phyloP scores from a whole-genome alignment of 2,113 vertebrate species.

The Cygnus atratus region DNA sequence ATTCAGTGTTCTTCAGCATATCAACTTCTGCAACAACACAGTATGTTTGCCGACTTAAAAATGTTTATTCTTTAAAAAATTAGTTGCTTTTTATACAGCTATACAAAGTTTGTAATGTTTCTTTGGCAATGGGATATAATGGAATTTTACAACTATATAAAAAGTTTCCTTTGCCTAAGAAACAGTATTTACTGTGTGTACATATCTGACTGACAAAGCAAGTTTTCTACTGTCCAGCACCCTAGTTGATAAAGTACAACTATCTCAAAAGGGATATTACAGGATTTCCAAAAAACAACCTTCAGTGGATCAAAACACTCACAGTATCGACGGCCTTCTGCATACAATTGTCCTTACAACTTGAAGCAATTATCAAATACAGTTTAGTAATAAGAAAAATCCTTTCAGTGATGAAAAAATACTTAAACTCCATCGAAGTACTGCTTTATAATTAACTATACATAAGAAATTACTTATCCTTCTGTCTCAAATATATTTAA shows the following conservation, averaged over 20 bases:
- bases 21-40: conserved; percentile 77
- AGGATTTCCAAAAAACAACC: conserved; percentile 83
- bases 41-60: conserved; percentile 81
- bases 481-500: conserved; percentile 85
- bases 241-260: conserved; percentile 78
- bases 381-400: conserved; percentile 85
- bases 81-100: conserved; percentile 87
- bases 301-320: conserved; percentile 85
- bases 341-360: conserved; percentile 78
- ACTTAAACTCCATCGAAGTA: conserved; percentile 85
- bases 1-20: conserved; percentile 70
- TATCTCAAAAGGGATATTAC: conserved; percentile 79
- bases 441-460: conserved; percentile 82
- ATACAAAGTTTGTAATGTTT: conserved; percentile 84
- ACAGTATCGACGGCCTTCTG: conserved; percentile 89
- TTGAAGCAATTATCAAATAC: conserved; percentile 86
- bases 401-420: conserved; percentile 88
- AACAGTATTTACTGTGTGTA: conserved; percentile 84
- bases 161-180: conserved; percentile 85
- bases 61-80: conserved; percentile 86
- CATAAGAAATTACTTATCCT: conserved; percentile 81
- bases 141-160: conserved; percentile 88
- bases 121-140: conserved; percentile 88
- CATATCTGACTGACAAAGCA: conserved; percentile 77
- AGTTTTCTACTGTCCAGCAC: conserved; percentile 80